phyloP scores from a whole-genome alignment of 2,113 vertebrate species.

The Choloepus hoffmanni region DNA sequence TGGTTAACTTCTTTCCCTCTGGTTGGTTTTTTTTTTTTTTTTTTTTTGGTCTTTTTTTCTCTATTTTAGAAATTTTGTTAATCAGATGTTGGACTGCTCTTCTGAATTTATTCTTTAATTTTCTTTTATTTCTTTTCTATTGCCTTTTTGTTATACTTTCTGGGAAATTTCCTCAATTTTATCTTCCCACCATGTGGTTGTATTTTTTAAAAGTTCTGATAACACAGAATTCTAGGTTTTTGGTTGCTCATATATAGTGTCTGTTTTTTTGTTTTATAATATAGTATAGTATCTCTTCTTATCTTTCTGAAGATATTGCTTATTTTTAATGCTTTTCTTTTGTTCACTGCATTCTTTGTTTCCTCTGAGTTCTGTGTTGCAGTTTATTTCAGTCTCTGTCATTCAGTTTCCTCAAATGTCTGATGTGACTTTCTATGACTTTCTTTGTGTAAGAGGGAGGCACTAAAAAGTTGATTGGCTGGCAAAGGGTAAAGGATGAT shows the following conservation, averaged over 20 bases:
- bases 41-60: not conserved
- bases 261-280: not conserved
- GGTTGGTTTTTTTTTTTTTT: not conserved
- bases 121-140: not conserved
- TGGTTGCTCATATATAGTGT: not conserved
- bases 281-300: not conserved
- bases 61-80: constrained; percentile 18
- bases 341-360: not conserved
- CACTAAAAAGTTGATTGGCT: no score
- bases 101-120: not conserved
- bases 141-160: not conserved
- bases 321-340: constrained; percentile 21
- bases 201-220: not conserved
- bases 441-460: not conserved
- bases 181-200: not conserved
- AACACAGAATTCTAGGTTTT: not conserved
- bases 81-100: not conserved
- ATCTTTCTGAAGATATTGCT: not conserved
- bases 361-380: not conserved
- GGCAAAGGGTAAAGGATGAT: not conserved
- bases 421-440: constrained; percentile 8
- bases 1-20: not conserved
- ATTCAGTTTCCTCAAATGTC: not conserved
- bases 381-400: not conserved
- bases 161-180: constrained; percentile 37